Conservation (phyloP, 2,797 vertebrate genomes). For the Manis javanica region DNA sequence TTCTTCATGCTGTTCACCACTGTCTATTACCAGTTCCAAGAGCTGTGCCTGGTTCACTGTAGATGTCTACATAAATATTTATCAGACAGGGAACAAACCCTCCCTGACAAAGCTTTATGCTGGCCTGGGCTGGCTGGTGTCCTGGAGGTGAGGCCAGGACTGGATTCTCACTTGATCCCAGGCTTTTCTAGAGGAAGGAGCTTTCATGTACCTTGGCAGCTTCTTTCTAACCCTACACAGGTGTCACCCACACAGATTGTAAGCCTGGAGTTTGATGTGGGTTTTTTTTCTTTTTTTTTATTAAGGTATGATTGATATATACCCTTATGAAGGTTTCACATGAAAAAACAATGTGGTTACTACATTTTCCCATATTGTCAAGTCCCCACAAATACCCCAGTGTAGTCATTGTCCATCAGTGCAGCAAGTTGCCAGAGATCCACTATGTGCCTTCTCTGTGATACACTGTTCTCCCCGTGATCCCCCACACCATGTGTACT, state of each 20-base stretch:
- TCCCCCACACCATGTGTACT: no score
- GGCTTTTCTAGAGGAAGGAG: not conserved
- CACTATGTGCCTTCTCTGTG: no score
- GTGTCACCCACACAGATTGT: not conserved
- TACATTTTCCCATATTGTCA: no score
- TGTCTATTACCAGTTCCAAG: not conserved
- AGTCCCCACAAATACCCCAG: no score
- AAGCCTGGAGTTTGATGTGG: not conserved
- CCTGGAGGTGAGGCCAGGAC: not conserved
- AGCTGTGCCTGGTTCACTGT: not conserved
- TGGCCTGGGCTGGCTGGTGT: fast-evolving
- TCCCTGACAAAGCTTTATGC: not conserved
- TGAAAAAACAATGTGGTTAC: no score
- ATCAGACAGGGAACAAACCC: not conserved
- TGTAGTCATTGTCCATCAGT: no score
- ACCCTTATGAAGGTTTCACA: no score
- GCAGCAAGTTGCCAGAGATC: no score
- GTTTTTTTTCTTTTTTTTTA: no score
- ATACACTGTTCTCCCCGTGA: no score
- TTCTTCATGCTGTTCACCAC: not conserved
- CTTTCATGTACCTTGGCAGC: not conserved
- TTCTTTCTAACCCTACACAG: not conserved
- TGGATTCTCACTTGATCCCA: not conserved
- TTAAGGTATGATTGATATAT: no score
- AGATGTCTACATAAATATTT: not conserved